These are phyloP conservation scores for Boloria selene DNA, from an alignment of 2,888 invertebrate genomes.

Conservation along the genomic window DNA sequence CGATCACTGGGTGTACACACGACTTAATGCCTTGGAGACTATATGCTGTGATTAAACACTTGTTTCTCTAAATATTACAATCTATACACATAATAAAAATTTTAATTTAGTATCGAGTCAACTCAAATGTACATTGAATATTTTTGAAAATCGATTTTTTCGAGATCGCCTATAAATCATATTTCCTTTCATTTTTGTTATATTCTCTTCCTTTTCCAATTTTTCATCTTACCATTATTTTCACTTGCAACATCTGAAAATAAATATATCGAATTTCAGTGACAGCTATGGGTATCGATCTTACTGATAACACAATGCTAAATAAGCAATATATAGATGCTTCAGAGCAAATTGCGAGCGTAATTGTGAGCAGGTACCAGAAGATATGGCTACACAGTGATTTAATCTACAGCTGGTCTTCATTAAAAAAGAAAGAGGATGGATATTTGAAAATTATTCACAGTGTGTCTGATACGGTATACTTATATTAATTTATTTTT, in stretches of 20 bases:
- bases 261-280: conserved; percentile 45
- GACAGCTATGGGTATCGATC: conserved; percentile 65
- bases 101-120: background rate
- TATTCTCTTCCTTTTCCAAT: too few relatives aligned
- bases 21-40: conserved; percentile 64
- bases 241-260: too few relatives aligned
- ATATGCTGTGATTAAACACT: conserved; percentile 59
- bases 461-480: conserved; percentile 62
- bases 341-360: conserved; percentile 58
- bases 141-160: background rate
- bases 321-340: conserved; percentile 63
- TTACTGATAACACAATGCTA: conserved; percentile 55
- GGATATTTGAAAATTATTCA: conserved; percentile 58
- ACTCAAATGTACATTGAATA: background rate
- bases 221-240: too few relatives aligned
- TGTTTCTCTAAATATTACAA: background rate
- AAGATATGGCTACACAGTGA: conserved; percentile 62
- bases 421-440: conserved; percentile 60
- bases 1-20: conserved; percentile 63
- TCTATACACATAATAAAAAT: too few relatives aligned
- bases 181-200: too few relatives aligned
- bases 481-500: background rate
- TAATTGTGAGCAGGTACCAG: conserved; percentile 61
- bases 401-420: conserved; percentile 55
- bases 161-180: too few relatives aligned